Base-by-base conservation (phyloP, 2,888 invertebrate species). In the Coelogynopora nodosa region DNA sequence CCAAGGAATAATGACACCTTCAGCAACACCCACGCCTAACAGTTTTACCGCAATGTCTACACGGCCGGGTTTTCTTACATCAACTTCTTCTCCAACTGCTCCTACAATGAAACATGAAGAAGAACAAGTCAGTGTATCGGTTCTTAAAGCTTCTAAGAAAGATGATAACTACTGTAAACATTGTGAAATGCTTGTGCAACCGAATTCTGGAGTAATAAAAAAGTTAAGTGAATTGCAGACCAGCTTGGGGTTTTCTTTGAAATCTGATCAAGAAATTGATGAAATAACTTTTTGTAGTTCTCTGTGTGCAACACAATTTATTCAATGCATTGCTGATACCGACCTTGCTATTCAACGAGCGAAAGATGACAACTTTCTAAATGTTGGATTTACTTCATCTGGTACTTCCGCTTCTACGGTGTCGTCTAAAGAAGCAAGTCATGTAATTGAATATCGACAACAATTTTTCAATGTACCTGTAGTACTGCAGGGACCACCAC, bases 391-490 rank as follows among this genome's bases (percentile, higher is more conserved):
- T 74, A 74, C 5, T 23, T n/a, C 27, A 2, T 2, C 23, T 23
- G 74, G 74, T n/a, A 26, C 10, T n/a, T 2, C 74, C 5, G 23
- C 5, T 13, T 74, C 74, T 23, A 2, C 74, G 23, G 74, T 10
- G 5, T 2, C 23, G 27, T 74, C 23, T 74, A 74, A 74, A 26
- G 74, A 74, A 74, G 23, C 2, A 2, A 74, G 74, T 26, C 74
- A 74, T 74, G 74, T 74, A n/a, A 74, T 74, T 74, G 74, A 74
- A 74, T 74, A 74, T 74, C 74, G 74, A 2, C 74, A 74, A 74
- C 74, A 74, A 26, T 74, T 74, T 26, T 74, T 74, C 27, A 74
- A 67, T 5, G 85, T 85, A 2, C 85, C 85, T n/a, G 85, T 85
- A 1, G 85, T 85, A 13, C 85, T 85, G 18, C 85, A 85, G 10